Percentiles rank a stretch among this genome's conserved stretches.
phyloP scores from a whole-genome alignment of 2,797 vertebrate species.

The Hippopotamyrus pictus region DNA sequence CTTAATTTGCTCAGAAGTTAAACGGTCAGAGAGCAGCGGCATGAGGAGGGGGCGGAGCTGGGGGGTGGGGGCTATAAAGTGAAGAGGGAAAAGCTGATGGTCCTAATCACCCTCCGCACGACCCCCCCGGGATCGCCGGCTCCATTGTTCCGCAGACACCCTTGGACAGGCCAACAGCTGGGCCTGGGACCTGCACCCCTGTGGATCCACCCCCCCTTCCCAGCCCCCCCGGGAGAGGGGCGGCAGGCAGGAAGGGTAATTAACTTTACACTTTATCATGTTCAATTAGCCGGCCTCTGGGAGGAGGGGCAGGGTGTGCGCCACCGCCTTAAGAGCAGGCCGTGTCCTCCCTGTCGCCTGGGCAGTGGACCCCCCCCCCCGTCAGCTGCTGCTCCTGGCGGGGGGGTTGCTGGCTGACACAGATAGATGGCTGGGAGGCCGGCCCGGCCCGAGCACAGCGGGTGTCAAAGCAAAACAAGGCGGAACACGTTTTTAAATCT shows the following conservation, averaged over 20 bases:
- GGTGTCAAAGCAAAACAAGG: slow-evolving; percentile 65
- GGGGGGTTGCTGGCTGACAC: slow-evolving; percentile 56
- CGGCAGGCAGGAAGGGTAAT: slow-evolving; percentile 99
- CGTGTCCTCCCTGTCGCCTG: slow-evolving; percentile 74
- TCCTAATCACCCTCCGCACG: slow-evolving; percentile 94
- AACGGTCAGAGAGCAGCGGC: slow-evolving; percentile 69
- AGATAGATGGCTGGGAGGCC: slow-evolving; percentile 69
- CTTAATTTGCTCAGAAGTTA: slow-evolving; percentile 69
- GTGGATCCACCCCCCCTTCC: slow-evolving; percentile 64
- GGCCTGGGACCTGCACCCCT: slow-evolving; percentile 74
- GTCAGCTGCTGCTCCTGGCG: slow-evolving; percentile 59
- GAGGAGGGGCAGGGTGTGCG: slow-evolving; percentile 66
- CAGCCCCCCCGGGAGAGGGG: slow-evolving; percentile 72
- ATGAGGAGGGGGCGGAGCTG: slow-evolving; percentile 59
- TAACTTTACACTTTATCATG: slow-evolving; percentile 99
- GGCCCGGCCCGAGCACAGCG: slow-evolving; percentile 26
- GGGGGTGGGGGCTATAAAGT: slow-evolving; percentile 78
- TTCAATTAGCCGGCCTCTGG: slow-evolving; percentile 96
- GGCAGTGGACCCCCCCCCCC: slow-evolving; percentile 52
- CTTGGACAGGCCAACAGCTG: slow-evolving; percentile 84
- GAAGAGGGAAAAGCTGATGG: slow-evolving; percentile 88
- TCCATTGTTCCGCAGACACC: slow-evolving; percentile 81
- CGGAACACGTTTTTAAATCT: slow-evolving; percentile 32
- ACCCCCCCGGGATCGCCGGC: slow-evolving; percentile 82
- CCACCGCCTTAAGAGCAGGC: slow-evolving; percentile 94